A percentile compares a stretch with the other conserved stretches of the same genome.
phyloP scores from a whole-genome alignment of 2,113 vertebrate species.

The Thermophis baileyi region DNA sequence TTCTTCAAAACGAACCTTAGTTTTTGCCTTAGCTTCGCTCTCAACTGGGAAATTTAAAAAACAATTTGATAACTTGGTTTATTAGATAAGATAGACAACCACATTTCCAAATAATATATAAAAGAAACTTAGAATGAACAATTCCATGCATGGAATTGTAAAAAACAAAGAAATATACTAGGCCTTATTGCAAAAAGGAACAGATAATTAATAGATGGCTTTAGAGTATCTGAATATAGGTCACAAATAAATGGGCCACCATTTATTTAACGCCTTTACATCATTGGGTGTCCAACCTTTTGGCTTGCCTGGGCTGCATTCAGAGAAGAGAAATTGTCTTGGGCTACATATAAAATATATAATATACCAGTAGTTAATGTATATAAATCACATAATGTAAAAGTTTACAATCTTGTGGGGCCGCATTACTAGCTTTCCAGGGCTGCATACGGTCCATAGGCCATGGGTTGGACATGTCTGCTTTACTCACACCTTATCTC shows the following conservation, averaged over 20 bases:
- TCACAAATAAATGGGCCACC: background rate
- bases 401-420: background rate
- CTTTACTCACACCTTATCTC: background rate
- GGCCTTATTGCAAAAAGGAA: background rate
- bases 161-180: background rate
- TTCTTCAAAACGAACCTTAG: conserved; percentile 85
- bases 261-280: background rate
- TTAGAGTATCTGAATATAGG: background rate
- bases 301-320: background rate
- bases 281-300: background rate
- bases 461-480: background rate
- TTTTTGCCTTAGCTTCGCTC: conserved; percentile 86
- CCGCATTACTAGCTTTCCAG: background rate
- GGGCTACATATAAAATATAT: background rate
- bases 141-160: background rate
- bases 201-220: background rate
- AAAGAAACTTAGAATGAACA: background rate
- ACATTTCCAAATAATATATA: background rate
- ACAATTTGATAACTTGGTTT: background rate
- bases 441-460: background rate
- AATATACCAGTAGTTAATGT: background rate
- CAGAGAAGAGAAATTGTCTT: background rate
- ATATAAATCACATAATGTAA: background rate
- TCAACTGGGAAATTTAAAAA: conserved; percentile 71
- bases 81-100: background rate